Evolutionary conservation across 2,113 vertebrate genomes (phyloP).

Genomic region (Osmerus mordax): DNA sequence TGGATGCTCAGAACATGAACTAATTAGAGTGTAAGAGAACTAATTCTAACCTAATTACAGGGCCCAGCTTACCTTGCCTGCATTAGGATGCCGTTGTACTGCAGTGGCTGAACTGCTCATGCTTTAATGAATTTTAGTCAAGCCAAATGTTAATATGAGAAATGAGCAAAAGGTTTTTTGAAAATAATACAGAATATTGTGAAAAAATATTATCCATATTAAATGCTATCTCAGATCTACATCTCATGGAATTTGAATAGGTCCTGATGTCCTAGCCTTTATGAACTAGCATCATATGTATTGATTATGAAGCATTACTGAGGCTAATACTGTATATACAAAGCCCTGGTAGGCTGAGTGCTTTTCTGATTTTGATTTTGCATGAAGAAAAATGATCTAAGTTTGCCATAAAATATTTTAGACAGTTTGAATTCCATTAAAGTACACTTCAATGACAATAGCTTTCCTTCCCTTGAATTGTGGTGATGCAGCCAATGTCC

Average conservation of each 20-base stretch:
- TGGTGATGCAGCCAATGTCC: constrained; percentile 7
- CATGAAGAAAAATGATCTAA: too few relatives aligned
- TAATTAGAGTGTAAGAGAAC: constrained; percentile 51
- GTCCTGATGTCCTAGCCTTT: too few relatives aligned
- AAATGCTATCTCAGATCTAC: not conserved
- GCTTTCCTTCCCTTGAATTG: not conserved
- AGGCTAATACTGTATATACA: too few relatives aligned
- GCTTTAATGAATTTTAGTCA: constrained; percentile 46
- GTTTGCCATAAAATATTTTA: too few relatives aligned
- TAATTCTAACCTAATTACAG: constrained; percentile 63
- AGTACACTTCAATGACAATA: not conserved
- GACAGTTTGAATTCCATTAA: too few relatives aligned
- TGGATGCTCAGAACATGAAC: constrained; percentile 40
- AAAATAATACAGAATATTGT: constrained; percentile 12
- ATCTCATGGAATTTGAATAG: too few relatives aligned
- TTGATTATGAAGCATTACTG: too few relatives aligned
- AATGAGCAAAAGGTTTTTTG: constrained; percentile 39
- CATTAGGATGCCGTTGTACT: constrained; percentile 50
- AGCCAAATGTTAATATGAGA: constrained; percentile 46
- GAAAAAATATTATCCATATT: not conserved
- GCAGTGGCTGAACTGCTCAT: constrained; percentile 37
- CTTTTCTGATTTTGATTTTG: too few relatives aligned
- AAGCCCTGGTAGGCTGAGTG: too few relatives aligned
- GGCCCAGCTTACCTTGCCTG: constrained; percentile 51
- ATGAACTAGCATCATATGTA: too few relatives aligned